phyloP scores from a whole-genome alignment of 2,888 invertebrate species.

The Conistra vaccinii region DNA sequence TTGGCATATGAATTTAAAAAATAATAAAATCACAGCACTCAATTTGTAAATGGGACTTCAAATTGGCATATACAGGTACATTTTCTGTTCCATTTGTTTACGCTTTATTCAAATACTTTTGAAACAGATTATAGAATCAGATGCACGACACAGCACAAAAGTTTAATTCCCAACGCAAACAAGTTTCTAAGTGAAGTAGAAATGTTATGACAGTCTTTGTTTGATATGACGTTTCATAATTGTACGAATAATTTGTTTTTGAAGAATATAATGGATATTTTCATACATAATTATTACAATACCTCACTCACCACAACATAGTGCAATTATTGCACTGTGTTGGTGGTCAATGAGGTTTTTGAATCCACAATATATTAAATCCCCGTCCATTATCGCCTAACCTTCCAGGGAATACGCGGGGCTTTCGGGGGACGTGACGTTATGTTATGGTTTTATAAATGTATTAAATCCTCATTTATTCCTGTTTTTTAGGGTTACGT shows the following conservation, averaged over 20 bases:
- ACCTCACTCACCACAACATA: too few species aligned
- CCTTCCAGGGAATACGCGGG: too few species aligned
- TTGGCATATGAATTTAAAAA: too few species aligned
- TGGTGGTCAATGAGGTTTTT: too few species aligned
- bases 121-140: not conserved
- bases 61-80: not conserved
- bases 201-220: not conserved
- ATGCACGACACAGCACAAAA: not conserved
- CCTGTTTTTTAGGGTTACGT: too few species aligned
- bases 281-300: not conserved
- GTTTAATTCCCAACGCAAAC: constrained; percentile 9
- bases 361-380: too few species aligned
- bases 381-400: too few species aligned
- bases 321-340: too few species aligned
- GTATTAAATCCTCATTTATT: too few species aligned
- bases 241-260: not conserved
- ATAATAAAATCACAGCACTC: not conserved
- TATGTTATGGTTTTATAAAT: too few species aligned
- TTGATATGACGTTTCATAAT: not conserved
- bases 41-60: not conserved
- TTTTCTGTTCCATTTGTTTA: not conserved
- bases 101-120: too few species aligned
- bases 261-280: not conserved
- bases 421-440: too few species aligned
- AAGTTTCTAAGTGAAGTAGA: not conserved